Conservation (phyloP, 2,888 invertebrate genomes). For the Trichopria drosophilae region DNA sequence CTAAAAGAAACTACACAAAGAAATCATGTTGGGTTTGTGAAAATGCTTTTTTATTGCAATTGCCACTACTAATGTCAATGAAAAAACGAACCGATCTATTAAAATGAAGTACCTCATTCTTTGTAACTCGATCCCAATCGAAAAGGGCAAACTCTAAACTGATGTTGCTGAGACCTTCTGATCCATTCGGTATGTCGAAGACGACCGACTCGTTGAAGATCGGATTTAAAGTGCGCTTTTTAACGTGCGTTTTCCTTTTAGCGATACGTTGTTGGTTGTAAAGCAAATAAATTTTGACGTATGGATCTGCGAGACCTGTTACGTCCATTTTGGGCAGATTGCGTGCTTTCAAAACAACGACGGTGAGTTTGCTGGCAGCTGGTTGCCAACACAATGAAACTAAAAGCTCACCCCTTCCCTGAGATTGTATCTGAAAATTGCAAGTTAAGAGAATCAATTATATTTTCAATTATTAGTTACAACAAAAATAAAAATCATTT, state of each 20-base stretch:
- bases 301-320: conserved; percentile 95
- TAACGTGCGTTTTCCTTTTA: conserved; percentile 99
- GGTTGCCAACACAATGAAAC: conserved; percentile 98
- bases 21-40: too few species aligned
- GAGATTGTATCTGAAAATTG: conserved; percentile 75
- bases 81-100: too few species aligned
- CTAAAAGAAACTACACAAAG: too few species aligned
- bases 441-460: too few species aligned
- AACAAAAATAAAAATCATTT: too few species aligned
- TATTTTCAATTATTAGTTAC: too few species aligned
- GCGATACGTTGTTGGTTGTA: conserved; percentile 97
- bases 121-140: conserved; percentile 98
- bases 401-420: conserved; percentile 91
- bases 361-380: conserved; percentile 91
- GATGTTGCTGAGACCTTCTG: conserved; percentile 78
- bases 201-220: conserved; percentile 99
- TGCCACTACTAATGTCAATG: too few species aligned
- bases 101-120: conserved; percentile 74
- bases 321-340: conserved; percentile 98
- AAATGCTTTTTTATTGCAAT: too few species aligned
- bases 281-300: conserved; percentile 94
- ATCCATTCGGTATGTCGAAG: conserved; percentile 88
- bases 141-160: conserved; percentile 85
- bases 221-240: conserved; percentile 95
- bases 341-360: conserved; percentile 94